phyloP scores from a whole-genome alignment of 2,797 vertebrate species.

The Nyctibius grandis region DNA sequence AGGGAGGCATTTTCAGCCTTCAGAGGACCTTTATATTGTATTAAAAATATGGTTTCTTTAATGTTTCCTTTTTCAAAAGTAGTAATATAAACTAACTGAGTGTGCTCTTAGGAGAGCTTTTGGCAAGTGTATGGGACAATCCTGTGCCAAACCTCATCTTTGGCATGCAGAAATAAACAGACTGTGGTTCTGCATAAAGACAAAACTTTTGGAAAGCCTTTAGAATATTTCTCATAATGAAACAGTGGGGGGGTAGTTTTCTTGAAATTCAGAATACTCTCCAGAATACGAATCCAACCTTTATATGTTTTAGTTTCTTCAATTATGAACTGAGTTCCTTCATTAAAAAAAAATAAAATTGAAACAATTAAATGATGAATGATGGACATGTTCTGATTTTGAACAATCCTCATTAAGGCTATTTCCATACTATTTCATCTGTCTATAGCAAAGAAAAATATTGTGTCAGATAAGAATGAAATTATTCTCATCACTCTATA shows the following conservation, averaged over 20 bases:
- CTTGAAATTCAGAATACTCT: conserved; percentile 7
- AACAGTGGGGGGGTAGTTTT: neutral
- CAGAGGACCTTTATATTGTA: conserved; percentile 26
- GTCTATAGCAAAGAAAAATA: neutral
- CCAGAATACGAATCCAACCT: neutral
- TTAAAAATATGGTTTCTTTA: conserved; percentile 29
- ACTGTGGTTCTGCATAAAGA: conserved; percentile 55
- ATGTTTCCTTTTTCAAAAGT: conserved; percentile 62
- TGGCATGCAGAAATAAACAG: conserved; percentile 49
- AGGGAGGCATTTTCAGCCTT: conserved; percentile 19
- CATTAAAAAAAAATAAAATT: neutral
- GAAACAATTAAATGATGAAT: neutral
- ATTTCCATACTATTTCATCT: neutral
- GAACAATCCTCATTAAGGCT: neutral
- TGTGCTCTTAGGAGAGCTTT: conserved; percentile 53
- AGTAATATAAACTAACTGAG: conserved; percentile 67
- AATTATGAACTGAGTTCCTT: neutral
- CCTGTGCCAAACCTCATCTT: conserved; percentile 44
- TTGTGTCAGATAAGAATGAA: neutral
- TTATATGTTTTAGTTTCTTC: conserved; percentile 16
- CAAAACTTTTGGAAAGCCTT: conserved; percentile 55
- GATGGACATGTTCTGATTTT: neutral
- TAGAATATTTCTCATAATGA: conserved; percentile 63
- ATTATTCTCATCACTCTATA: neutral
- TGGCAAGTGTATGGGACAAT: conserved; percentile 12